Base-by-base conservation (phyloP, 2,797 vertebrate genomes). In the Hydrophis major region DNA sequence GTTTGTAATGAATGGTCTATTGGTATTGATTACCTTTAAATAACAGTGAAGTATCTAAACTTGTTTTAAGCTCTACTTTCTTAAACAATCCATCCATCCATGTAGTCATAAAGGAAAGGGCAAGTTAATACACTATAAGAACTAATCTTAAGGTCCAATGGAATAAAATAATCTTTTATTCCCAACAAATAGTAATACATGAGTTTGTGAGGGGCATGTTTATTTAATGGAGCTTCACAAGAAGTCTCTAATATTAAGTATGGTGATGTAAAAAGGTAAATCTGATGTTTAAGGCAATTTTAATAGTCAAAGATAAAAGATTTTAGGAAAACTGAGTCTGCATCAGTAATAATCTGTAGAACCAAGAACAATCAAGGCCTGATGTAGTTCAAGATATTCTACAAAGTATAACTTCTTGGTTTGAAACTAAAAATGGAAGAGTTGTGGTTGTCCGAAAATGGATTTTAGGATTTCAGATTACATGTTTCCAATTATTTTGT, bases 1-100 rank as follows among this genome's bases (percentile, higher is more conserved):
- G 59, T 94, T 93, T 94, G 78, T 94, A 96, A 96, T 94, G 90
- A 96, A 83, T 89, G 94, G 90, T 92, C 53, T 28, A 95, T 50
- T 94, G 93, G 63, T 92, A 96, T 37, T 92, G 96, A 97, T 97
- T 97, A 94, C 42, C 94, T 93, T 93, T 96, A 96, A 96, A 95
- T 96, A 61, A 61, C 83, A 95, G 61, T n/a, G 92, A 93, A 91
- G 74, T 0, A 0, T 89, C 93, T 60, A 93, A 96, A 94, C 3
- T 53, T 20, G 0, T 22, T 93, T 78, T 53, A 89, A 94, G 59
- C 22, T 91, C 94, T 95, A 83, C 57, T 16, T 61, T 89, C n/a
- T 55, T 89, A 91, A 89, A 91, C 47, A 32, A 78, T 37, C 90
- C 12, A 1, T 0, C 0, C 0, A 91, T 27, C n/a, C 55, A 4